Conservation (phyloP, 2,113 vertebrate species). For the Columba livia region DNA sequence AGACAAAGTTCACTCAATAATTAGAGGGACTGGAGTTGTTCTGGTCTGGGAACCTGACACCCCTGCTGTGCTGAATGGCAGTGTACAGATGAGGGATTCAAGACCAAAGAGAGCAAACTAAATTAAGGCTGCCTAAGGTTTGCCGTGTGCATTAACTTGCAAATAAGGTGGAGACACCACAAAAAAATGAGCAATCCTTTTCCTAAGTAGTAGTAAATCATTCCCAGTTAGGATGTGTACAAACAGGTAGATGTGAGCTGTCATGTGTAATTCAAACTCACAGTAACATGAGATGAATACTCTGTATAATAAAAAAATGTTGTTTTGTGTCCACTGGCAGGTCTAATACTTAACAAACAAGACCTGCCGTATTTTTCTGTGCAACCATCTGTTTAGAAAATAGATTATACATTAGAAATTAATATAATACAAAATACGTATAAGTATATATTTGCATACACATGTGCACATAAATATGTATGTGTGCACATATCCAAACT, state of each 20-base stretch:
- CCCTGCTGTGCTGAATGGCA: slow-evolving; percentile 57
- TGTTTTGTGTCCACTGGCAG: background rate
- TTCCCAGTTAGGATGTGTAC: background rate
- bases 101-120: background rate
- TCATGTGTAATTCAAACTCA: background rate
- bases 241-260: background rate
- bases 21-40: slow-evolving; percentile 49
- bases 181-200: background rate
- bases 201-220: background rate
- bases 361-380: background rate
- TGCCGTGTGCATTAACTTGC: slow-evolving; percentile 33
- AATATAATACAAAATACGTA: background rate
- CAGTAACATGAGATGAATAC: background rate
- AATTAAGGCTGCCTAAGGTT: slow-evolving; percentile 23
- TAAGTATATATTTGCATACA: background rate
- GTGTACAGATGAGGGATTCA: slow-evolving; percentile 19
- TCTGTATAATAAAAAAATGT: background rate
- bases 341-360: background rate
- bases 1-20: slow-evolving; percentile 61
- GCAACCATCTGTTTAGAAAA: background rate
- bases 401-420: background rate
- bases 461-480: background rate
- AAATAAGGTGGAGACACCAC: background rate
- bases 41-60: slow-evolving; percentile 54
- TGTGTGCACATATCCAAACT: background rate